phyloP scores from a whole-genome alignment of 2,113 vertebrate species.

The Rhinoderma darwinii region DNA sequence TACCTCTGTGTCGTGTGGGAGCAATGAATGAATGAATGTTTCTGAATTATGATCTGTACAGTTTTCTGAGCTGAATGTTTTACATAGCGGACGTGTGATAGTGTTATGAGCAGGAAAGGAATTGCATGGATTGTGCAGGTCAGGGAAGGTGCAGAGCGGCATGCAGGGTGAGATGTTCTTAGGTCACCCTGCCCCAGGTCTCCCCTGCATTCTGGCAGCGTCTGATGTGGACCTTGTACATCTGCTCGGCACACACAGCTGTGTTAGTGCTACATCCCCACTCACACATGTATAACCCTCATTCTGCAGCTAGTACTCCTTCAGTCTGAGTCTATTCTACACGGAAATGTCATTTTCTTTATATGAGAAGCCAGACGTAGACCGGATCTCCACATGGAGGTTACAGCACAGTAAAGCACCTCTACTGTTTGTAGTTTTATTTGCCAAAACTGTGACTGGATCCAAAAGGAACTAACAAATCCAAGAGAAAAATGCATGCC shows the following conservation, averaged over 20 bases:
- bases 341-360: background rate
- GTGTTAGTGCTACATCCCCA: slow-evolving; percentile 12
- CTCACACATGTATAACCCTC: background rate
- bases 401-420: background rate
- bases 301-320: background rate
- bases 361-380: background rate
- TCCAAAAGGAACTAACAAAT: background rate
- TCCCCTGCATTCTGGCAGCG: slow-evolving; percentile 28
- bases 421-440: background rate
- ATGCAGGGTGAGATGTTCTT: slow-evolving; percentile 32
- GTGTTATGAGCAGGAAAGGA: background rate
- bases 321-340: background rate
- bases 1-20: background rate
- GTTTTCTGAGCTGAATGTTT: background rate
- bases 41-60: background rate
- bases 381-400: background rate
- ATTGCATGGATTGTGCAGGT: slow-evolving; percentile 30
- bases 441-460: background rate
- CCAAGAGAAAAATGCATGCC: background rate
- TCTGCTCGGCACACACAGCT: slow-evolving; percentile 43
- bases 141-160: slow-evolving; percentile 13
- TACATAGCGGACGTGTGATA: background rate
- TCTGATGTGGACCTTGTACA: background rate
- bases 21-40: background rate
- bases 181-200: slow-evolving; percentile 38